phyloP scores from a whole-genome alignment of 2,888 invertebrate species.

The Nephrotoma appendiculata region DNA sequence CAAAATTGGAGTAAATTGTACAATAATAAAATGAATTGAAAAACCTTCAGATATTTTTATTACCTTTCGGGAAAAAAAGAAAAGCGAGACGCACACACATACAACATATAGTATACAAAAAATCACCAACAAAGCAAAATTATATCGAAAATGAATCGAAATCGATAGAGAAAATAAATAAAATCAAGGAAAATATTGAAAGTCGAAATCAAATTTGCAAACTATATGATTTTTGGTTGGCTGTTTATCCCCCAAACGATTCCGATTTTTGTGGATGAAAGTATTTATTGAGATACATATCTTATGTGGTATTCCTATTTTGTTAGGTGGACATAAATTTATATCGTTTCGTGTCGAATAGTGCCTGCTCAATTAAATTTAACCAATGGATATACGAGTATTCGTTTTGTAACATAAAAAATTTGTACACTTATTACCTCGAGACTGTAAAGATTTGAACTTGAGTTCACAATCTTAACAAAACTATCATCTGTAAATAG shows the following conservation, averaged over 20 bases:
- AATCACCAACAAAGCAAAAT: background rate
- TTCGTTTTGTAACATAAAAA: too few relatives aligned
- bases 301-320: too few relatives aligned
- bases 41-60: background rate
- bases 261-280: background rate
- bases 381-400: too few relatives aligned
- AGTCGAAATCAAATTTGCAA: background rate
- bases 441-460: too few relatives aligned
- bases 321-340: too few relatives aligned
- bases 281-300: background rate
- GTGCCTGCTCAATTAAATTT: too few relatives aligned
- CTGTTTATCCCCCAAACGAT: background rate
- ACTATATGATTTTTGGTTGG: background rate
- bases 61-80: background rate
- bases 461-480: too few relatives aligned
- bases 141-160: background rate
- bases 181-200: background rate
- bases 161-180: background rate
- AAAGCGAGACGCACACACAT: background rate
- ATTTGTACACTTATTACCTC: too few relatives aligned
- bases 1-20: background rate
- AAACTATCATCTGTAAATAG: too few relatives aligned
- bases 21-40: background rate
- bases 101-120: background rate
- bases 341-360: too few relatives aligned